Evolutionary conservation across 2,113 vertebrate genomes (phyloP), one percentile per base, ranked within the genome.

Genomic region (Tyrannus savana): DNA sequence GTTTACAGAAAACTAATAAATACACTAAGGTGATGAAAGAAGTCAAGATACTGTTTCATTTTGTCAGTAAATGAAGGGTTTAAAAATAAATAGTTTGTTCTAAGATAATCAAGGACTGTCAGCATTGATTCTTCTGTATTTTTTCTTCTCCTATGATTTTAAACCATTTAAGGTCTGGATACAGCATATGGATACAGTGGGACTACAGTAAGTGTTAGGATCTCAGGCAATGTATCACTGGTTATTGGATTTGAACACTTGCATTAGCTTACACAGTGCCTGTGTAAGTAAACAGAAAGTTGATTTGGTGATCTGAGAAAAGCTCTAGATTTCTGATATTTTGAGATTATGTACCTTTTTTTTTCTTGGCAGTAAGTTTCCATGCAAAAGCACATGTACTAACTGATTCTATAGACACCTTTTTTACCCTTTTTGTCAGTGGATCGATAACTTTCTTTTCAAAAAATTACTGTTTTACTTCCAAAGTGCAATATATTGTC

Each of bases 91-190:
- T 93, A 55, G 19, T 87, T 94, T 63, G 37, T 89, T 41, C 60
- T 95, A 64, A 90, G 68, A 55, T 95, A 94, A 75, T 93, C 44
- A 84, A 93, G n/a, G 62, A 53, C 55, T 92, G 14, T 84, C 50
- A 67, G 35, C 6, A 9, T 49, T 74, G n/a, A 47, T 58, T 94
- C 33, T 84, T 33, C 46, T 88, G 56, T 91, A 33, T 19, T 84
- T 87, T 92, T 95, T 47, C 7, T 19, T 12, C 8, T 31, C 5
- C 7, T 22, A 10, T 76, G 33, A 59, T 96, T 91, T 84, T 95
- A 62, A 92, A 82, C 72, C 44, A 76, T 95, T 82, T 68, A 19
- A 80, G 74, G 42, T 87, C 63, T 92, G 55, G 31, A 33, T 60
- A 64, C 9, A 37, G 14, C 19, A 47, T 39, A 53, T 67, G 69